phyloP scores from a whole-genome alignment of 2,113 vertebrate species.

The Oostethus manadensis region DNA sequence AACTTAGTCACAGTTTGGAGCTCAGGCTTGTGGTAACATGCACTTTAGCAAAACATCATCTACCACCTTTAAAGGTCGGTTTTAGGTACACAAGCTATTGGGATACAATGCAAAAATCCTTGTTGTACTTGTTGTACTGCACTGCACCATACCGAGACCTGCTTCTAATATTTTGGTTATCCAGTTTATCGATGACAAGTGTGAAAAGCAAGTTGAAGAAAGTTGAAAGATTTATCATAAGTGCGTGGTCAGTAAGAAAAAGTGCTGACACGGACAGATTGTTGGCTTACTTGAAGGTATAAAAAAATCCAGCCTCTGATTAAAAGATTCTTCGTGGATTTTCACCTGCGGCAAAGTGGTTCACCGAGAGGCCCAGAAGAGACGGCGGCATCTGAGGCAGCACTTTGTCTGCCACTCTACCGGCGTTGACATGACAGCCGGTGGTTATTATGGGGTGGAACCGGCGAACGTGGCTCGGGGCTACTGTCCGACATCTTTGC shows the following conservation, averaged over 20 bases:
- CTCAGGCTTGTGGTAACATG: too few species aligned
- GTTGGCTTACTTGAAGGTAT: conserved; percentile 42
- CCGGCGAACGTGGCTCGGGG: conserved; percentile 47
- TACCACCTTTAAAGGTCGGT: too few species aligned
- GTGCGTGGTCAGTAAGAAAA: conserved; percentile 67
- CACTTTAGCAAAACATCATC: too few species aligned
- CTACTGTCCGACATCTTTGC: conserved; percentile 44
- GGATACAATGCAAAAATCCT: not conserved
- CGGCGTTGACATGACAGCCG: conserved; percentile 43
- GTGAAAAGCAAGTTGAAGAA: conserved; percentile 2
- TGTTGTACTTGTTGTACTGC: not conserved
- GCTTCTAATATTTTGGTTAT: not conserved
- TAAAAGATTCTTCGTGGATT: conserved; percentile 57
- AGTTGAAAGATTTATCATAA: conserved; percentile 11
- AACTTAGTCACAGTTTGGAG: too few species aligned
- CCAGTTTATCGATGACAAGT: not conserved
- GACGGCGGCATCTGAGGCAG: conserved; percentile 66
- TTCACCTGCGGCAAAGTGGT: conserved; percentile 57
- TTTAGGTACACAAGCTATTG: not conserved
- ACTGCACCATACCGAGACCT: not conserved
- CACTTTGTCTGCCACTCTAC: conserved; percentile 50
- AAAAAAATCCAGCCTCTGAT: conserved; percentile 57
- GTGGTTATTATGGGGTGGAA: conserved; percentile 43
- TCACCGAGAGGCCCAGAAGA: conserved; percentile 52
- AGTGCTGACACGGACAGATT: conserved; percentile 64